Evolutionary conservation across 2,797 vertebrate species (phyloP).

Genomic region (Miichthys miiuy): DNA sequence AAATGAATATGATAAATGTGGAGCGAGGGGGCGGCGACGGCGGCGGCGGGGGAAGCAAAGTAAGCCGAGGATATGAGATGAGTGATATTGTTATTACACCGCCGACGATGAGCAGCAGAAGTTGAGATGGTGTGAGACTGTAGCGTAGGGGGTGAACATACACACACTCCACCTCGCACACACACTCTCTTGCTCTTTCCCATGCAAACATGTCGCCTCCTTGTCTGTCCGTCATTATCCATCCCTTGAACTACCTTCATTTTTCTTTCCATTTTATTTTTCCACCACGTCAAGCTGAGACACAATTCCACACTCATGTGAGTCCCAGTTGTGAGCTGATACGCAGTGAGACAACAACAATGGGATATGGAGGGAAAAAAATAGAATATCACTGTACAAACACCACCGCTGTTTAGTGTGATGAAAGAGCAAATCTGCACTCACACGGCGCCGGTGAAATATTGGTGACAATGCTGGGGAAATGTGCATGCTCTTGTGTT

Average conservation of each 20-base stretch:
- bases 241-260: slow-evolving; percentile 52
- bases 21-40: slow-evolving; percentile 62
- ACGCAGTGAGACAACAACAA: slow-evolving; percentile 61
- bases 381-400: slow-evolving; percentile 49
- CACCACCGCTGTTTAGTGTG: slow-evolving; percentile 60
- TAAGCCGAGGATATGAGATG: slow-evolving; percentile 79
- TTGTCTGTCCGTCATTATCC: slow-evolving; percentile 56
- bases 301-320: slow-evolving; percentile 66
- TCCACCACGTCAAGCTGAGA: slow-evolving; percentile 59
- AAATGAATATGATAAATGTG: slow-evolving; percentile 87
- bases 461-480: slow-evolving; percentile 43
- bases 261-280: slow-evolving; percentile 25
- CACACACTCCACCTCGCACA: slow-evolving; percentile 21
- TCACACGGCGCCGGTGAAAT: slow-evolving; percentile 30
- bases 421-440: slow-evolving; percentile 60
- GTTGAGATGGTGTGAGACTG: slow-evolving; percentile 66
- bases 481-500: slow-evolving; percentile 39
- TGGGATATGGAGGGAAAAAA: slow-evolving; percentile 35
- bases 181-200: slow-evolving; percentile 27
- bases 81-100: slow-evolving; percentile 81
- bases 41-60: slow-evolving; percentile 56
- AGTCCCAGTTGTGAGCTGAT: slow-evolving; percentile 65
- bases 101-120: slow-evolving; percentile 69
- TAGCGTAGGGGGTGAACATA: slow-evolving; percentile 25
- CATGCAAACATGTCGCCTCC: slow-evolving; percentile 45